These are phyloP conservation scores for Ammodytes dubius DNA, from an alignment of 2,113 vertebrate genomes.

Conservation along the genomic window DNA sequence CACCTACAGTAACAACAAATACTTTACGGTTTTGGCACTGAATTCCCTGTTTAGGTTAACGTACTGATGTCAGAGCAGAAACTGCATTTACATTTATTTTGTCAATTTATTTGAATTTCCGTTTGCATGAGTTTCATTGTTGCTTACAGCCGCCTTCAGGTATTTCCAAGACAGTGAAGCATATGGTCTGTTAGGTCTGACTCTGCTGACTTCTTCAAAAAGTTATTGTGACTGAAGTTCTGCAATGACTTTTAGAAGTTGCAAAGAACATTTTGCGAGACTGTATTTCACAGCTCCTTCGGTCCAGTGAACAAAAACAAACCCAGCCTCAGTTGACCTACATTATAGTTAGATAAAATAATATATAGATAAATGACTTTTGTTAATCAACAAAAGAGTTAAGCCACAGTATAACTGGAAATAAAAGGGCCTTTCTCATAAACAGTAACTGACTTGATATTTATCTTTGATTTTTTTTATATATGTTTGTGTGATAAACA, in stretches of 20 bases:
- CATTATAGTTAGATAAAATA: background rate
- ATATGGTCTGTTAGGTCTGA: background rate
- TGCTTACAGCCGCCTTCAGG: background rate
- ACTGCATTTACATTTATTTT: background rate
- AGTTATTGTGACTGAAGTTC: slow-evolving; percentile 6
- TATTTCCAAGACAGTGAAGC: background rate
- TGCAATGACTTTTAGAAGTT: slow-evolving; percentile 1
- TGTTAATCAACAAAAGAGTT: background rate
- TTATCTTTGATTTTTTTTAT: background rate
- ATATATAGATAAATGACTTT: background rate
- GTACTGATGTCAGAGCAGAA: background rate
- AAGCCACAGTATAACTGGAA: background rate
- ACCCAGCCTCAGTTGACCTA: background rate
- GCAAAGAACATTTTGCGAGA: slow-evolving; percentile 1
- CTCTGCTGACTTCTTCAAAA: background rate
- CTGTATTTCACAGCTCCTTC: background rate
- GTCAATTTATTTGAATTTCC: background rate
- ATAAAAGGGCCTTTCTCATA: background rate
- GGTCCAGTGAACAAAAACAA: slow-evolving; percentile 12
- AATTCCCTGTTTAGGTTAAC: background rate
- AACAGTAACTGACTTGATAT: background rate
- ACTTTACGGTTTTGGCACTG: too few relatives aligned
- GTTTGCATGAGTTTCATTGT: background rate
- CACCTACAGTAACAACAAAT: too few relatives aligned
- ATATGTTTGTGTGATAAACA: background rate